These are phyloP conservation scores for Tetropium fuscum DNA, from an alignment of 2,888 invertebrate genomes.

Conservation along the genomic window DNA sequence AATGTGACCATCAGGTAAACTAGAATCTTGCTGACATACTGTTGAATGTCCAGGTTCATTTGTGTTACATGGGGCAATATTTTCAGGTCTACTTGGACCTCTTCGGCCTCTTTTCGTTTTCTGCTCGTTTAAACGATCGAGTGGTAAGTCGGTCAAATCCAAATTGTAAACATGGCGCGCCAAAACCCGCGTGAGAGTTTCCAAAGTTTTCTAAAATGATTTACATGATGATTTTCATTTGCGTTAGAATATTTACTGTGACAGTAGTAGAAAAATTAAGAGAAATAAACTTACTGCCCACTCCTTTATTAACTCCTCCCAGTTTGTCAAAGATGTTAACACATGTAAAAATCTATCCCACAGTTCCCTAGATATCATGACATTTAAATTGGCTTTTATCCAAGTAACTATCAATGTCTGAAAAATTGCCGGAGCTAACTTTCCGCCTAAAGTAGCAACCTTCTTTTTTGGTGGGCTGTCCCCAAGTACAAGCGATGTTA, in stretches of 20 bases:
- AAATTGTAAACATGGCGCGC: conserved; percentile 95
- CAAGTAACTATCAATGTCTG: conserved; percentile 97
- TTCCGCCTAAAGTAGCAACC: conserved; percentile 81
- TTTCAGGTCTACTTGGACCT: conserved; percentile 52
- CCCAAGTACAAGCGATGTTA: conserved; percentile 89
- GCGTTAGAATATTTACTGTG: conserved; percentile 7
- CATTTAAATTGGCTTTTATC: conserved; percentile 97
- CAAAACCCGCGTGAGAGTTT: conserved; percentile 93
- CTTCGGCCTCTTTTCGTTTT: conserved; percentile 78
- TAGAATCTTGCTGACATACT: conserved; percentile 58
- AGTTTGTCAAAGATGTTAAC: conserved; percentile 88
- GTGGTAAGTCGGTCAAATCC: conserved; percentile 88
- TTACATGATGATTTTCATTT: no score
- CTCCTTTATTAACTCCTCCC: conserved; percentile 95
- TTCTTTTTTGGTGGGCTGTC: conserved; percentile 83
- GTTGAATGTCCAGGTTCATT: conserved; percentile 47
- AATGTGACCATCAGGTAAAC: conserved; percentile 57
- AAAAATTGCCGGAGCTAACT: conserved; percentile 86
- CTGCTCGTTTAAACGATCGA: conserved; percentile 83
- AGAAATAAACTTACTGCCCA: conserved; percentile 84
- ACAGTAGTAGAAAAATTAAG: conserved; percentile 1
- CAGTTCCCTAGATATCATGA: conserved; percentile 86
- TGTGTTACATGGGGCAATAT: conserved; percentile 46
- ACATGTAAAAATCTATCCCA: conserved; percentile 96
- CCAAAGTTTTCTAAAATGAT: conserved; percentile 87